phyloP scores from a whole-genome alignment of 2,888 invertebrate genomes.

The Drosophila koepferae region DNA sequence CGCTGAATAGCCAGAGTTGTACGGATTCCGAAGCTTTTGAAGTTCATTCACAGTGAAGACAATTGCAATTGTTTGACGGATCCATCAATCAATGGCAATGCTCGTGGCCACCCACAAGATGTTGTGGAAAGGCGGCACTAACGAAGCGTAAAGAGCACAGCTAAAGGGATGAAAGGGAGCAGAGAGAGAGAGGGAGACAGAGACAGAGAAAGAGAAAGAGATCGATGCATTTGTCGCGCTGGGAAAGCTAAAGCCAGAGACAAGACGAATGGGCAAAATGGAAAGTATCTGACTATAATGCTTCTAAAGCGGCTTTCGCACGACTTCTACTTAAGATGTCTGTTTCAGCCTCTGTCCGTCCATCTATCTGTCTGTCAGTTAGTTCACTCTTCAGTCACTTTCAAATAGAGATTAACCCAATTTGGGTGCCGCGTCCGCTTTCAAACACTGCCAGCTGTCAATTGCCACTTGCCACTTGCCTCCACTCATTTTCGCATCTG shows the following conservation, averaged over 20 bases:
- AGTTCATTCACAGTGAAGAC: slow-evolving; percentile 24
- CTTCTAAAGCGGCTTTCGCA: slow-evolving; percentile 65
- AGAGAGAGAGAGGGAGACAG: too few relatives aligned
- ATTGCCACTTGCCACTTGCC: slow-evolving; percentile 30
- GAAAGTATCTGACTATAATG: slow-evolving; percentile 60
- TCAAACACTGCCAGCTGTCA: slow-evolving; percentile 28
- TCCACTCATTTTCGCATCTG: slow-evolving; percentile 42
- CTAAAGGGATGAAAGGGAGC: slow-evolving; percentile 10
- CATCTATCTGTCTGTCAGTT: slow-evolving; percentile 18
- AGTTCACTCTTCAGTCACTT: slow-evolving; percentile 49
- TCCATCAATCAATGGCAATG: slow-evolving; percentile 27
- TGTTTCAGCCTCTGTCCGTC: slow-evolving; percentile 4
- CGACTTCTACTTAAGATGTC: slow-evolving; percentile 23
- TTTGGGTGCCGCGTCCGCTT: slow-evolving; percentile 55
- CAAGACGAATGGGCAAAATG: slow-evolving; percentile 44
- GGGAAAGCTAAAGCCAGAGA: slow-evolving; percentile 32
- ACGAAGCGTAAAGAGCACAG: slow-evolving; percentile 15
- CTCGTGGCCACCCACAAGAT: slow-evolving; percentile 28
- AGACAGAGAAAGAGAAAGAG: not conserved
- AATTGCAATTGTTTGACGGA: slow-evolving; percentile 16
- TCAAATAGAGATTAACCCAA: slow-evolving; percentile 77
- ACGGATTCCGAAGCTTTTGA: slow-evolving; percentile 1
- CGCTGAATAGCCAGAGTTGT: not conserved
- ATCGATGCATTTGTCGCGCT: slow-evolving; percentile 33
- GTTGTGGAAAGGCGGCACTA: slow-evolving; percentile 30